Evolutionary conservation across 2,113 vertebrate genomes (phyloP).

Genomic region (Azemiops feae): DNA sequence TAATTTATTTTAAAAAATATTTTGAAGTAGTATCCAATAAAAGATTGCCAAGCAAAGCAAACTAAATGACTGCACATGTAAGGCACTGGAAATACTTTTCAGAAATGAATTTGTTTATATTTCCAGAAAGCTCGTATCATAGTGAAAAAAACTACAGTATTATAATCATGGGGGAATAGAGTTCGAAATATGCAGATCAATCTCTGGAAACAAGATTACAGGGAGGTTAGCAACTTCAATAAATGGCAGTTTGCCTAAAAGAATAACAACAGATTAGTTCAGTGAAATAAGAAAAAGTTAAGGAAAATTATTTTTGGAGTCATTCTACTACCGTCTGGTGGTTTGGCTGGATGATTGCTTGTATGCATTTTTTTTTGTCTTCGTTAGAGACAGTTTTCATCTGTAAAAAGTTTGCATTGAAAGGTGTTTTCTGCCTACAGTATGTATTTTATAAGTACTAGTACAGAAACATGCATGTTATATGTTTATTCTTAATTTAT

Average conservation of each 20-base stretch:
- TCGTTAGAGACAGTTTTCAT: not conserved
- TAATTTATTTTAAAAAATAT: not conserved
- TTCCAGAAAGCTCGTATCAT: not conserved
- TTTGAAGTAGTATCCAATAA: not conserved
- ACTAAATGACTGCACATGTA: not conserved
- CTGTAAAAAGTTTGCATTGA: not conserved
- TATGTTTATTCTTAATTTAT: not conserved
- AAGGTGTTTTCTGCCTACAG: not conserved
- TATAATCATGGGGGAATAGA: not conserved
- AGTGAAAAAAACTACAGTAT: not conserved
- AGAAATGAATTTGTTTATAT: not conserved
- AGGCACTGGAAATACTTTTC: not conserved
- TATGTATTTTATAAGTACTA: not conserved
- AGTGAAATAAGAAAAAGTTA: not conserved
- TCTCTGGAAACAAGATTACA: not conserved
- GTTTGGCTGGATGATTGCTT: not conserved
- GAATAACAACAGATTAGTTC: not conserved
- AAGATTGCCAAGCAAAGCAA: not conserved
- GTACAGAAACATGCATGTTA: not conserved
- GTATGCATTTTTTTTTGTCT: too few species aligned
- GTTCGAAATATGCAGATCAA: not conserved
- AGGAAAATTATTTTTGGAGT: not conserved
- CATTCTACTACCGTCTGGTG: slow-evolving; percentile 47
- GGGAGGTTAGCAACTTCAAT: not conserved
- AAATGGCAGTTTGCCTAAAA: not conserved